Conservation (phyloP, 2,113 vertebrate species). For the Apteryx owenii region DNA sequence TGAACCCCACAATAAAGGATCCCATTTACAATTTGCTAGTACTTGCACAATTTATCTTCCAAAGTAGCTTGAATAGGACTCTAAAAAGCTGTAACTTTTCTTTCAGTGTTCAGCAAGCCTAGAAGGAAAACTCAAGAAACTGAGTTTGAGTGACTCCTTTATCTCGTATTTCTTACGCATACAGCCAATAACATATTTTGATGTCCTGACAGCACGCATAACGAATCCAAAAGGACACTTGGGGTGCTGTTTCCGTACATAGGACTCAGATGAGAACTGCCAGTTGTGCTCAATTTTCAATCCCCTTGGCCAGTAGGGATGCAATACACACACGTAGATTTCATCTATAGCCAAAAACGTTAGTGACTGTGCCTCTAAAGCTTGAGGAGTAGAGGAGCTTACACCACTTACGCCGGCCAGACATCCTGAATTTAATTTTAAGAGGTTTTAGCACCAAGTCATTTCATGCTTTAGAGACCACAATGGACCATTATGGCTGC, state of each 20-base stretch:
- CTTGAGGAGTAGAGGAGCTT: neutral
- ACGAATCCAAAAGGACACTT: neutral
- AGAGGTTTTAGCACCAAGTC: neutral
- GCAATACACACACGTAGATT: neutral
- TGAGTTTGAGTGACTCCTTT: neutral
- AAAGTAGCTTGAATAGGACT: neutral
- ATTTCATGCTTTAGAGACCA: neutral
- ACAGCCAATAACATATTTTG: neutral
- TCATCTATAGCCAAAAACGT: neutral
- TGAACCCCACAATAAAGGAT: neutral
- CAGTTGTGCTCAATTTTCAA: neutral
- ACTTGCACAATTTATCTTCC: neutral
- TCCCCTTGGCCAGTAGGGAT: neutral
- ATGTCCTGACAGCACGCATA: neutral
- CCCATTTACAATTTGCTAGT: fast-evolving
- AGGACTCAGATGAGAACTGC: neutral
- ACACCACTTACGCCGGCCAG: neutral
- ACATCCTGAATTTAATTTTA: neutral
- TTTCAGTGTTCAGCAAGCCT: neutral
- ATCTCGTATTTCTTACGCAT: neutral
- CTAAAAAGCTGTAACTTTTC: neutral
- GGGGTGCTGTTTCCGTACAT: neutral
- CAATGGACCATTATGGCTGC: neutral
- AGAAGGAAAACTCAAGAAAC: neutral
- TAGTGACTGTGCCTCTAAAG: neutral